Evolutionary conservation across 2,113 vertebrate genomes (phyloP).

Genomic region (Pterocles gutturalis): DNA sequence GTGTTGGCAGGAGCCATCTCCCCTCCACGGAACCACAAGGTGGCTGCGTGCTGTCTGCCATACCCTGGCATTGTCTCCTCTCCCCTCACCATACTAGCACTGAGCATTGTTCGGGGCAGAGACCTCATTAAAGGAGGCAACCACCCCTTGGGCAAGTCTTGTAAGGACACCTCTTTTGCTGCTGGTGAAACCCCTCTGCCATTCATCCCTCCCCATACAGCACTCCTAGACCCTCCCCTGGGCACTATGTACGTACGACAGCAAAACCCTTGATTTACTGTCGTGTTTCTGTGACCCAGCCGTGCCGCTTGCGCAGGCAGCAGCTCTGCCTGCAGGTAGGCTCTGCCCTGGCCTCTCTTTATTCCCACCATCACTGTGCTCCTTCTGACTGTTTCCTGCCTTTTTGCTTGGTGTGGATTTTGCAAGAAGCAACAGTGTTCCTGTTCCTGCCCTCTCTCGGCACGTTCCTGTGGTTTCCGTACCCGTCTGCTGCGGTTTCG

Average conservation of each 20-base stretch:
- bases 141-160: rapidly evolving
- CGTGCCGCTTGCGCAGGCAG: rapidly evolving
- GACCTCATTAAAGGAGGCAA: not conserved
- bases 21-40: rapidly evolving
- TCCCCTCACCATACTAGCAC: rapidly evolving
- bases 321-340: not conserved
- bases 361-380: not conserved
- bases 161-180: not conserved
- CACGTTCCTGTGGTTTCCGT: rapidly evolving
- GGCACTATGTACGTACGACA: rapidly evolving
- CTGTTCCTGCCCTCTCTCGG: not conserved
- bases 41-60: rapidly evolving
- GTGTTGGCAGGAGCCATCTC: not conserved
- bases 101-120: not conserved
- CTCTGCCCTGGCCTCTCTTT: not conserved
- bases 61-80: not conserved
- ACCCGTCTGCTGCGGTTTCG: rapidly evolving
- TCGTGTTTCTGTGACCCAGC: not conserved
- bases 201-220: not conserved
- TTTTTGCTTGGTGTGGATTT: not conserved
- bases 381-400: not conserved
- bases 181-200: not conserved
- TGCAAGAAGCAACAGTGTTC: not conserved
- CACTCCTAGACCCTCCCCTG: not conserved
- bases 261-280: not conserved